A percentile compares a stretch with the other conserved stretches of the same genome.
phyloP scores from a whole-genome alignment of 2,797 vertebrate species.

The Danio jaintianensis region DNA sequence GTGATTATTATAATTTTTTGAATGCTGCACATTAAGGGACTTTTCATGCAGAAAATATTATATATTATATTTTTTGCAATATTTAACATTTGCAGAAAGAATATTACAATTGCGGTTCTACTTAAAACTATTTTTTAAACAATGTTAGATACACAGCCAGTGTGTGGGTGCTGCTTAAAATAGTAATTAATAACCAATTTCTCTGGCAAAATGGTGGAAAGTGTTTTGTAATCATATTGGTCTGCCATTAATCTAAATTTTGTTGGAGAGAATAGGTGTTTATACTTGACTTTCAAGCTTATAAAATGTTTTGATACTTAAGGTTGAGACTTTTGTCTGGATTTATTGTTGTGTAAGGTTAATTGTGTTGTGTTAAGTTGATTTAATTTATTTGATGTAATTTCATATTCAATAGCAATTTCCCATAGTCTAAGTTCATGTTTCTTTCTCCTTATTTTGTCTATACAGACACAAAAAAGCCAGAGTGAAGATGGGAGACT shows the following conservation, averaged over 20 bases:
- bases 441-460: background rate
- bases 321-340: background rate
- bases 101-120: too few relatives aligned
- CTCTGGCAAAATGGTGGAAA: too few relatives aligned
- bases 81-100: too few relatives aligned
- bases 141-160: too few relatives aligned
- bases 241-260: background rate
- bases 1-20: too few relatives aligned
- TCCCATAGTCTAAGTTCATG: background rate
- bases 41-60: too few relatives aligned
- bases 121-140: too few relatives aligned
- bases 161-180: too few relatives aligned
- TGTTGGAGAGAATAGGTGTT: background rate
- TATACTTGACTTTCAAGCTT: background rate
- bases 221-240: too few relatives aligned
- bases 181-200: too few relatives aligned
- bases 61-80: too few relatives aligned
- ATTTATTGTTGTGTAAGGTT: background rate
- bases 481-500: slow-evolving; percentile 86
- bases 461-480: slow-evolving; percentile 70
- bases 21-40: too few relatives aligned
- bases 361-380: background rate
- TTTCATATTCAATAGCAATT: background rate
- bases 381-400: background rate
- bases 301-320: background rate